A percentile compares a stretch with the other conserved stretches of the same genome.
Conservation (phyloP, 1,140 invertebrate genomes). For the Atta colombica region DNA sequence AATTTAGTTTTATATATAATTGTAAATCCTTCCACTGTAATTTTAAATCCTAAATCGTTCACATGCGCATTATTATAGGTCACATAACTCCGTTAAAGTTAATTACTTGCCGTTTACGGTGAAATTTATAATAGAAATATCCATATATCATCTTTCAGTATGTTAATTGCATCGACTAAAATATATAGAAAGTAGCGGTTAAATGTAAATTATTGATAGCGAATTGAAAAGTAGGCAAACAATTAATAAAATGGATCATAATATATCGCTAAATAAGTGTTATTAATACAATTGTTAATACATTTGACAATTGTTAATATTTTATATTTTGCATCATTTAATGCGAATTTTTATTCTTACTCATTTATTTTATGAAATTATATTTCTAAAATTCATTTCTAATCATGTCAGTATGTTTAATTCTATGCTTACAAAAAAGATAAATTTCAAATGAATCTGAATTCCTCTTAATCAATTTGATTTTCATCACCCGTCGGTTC, state of each 20-base stretch:
- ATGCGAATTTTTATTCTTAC: not conserved
- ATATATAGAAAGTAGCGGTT: not conserved
- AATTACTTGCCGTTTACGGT: not conserved
- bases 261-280: not conserved
- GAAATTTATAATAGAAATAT: conserved; percentile 18
- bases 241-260: not conserved
- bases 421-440: not conserved
- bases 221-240: not conserved
- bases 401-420: not conserved
- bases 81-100: conserved; percentile 14
- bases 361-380: not conserved
- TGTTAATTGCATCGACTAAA: not conserved
- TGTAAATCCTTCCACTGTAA: not conserved
- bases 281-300: not conserved
- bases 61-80: not conserved
- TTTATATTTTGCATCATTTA: not conserved
- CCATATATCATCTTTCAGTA: not conserved
- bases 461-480: conserved; percentile 34
- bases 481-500: conserved; percentile 41
- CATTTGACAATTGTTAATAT: not conserved
- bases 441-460: not conserved
- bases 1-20: conserved; percentile 36
- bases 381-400: not conserved
- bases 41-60: conserved; percentile 28
- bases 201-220: not conserved